Evolutionary conservation across 2,797 vertebrate species (phyloP).

Genomic region (Glyptemys insculpta): DNA sequence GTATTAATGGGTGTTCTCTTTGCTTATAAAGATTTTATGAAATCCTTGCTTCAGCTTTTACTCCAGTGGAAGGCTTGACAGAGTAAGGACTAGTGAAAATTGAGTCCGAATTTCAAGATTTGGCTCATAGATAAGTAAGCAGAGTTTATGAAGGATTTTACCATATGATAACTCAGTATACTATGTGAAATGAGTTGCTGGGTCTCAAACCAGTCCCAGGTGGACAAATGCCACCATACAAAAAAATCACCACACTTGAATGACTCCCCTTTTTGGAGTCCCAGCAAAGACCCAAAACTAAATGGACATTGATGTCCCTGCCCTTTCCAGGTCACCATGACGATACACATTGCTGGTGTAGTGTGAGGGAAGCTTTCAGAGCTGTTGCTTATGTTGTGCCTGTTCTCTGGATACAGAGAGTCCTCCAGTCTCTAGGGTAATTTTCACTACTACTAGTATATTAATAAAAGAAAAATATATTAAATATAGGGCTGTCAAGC

Average conservation of each 20-base stretch:
- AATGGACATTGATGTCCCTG: not conserved
- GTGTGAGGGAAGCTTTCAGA: conserved; percentile 39
- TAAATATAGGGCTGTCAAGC: not conserved
- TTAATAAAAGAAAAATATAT: conserved; percentile 73
- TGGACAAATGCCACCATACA: not conserved
- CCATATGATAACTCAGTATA: not conserved
- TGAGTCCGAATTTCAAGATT: not conserved
- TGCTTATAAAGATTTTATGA: not conserved
- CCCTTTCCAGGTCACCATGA: conserved; percentile 3
- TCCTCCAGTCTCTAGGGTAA: conserved; percentile 32
- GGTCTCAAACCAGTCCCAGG: not conserved
- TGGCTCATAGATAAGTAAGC: not conserved
- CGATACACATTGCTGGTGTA: not conserved
- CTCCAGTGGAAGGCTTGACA: not conserved
- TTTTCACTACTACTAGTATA: conserved; percentile 67
- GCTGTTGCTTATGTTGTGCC: conserved; percentile 18
- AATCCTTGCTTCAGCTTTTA: not conserved
- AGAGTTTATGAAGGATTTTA: not conserved
- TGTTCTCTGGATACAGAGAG: conserved; percentile 38
- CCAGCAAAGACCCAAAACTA: not conserved
- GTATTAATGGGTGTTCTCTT: not conserved
- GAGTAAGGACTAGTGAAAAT: not conserved
- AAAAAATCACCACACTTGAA: not conserved
- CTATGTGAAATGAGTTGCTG: not conserved
- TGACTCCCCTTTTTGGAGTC: not conserved